Conservation (phyloP, 2,888 invertebrate genomes). For the Nomada ruficornis region DNA sequence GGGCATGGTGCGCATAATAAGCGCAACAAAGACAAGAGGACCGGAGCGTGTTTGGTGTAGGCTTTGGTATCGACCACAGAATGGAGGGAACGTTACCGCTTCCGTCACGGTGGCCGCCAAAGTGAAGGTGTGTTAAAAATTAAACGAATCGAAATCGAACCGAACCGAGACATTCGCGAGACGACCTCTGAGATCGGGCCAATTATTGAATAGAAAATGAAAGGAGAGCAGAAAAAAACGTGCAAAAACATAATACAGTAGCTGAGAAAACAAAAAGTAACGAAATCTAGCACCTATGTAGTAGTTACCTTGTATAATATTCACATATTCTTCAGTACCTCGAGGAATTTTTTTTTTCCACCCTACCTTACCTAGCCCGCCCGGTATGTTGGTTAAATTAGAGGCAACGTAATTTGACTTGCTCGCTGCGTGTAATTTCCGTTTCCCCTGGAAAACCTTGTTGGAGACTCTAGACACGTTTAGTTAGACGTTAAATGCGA, state of each 20-base stretch:
- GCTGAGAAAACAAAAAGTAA: not conserved
- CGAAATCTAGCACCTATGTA: not conserved
- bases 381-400: constrained; percentile 3
- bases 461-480: not conserved
- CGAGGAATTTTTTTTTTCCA: not conserved
- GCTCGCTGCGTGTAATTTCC: not conserved
- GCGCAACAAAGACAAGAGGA: constrained; percentile 94
- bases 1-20: constrained; percentile 91
- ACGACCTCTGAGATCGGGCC: not conserved
- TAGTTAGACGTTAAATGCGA: constrained; percentile 3
- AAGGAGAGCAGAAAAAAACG: not conserved
- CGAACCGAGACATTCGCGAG: constrained; percentile 5
- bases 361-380: not conserved
- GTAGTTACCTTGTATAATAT: constrained; percentile 7
- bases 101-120: constrained; percentile 90
- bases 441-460: not conserved
- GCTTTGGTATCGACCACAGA: constrained; percentile 89
- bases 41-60: constrained; percentile 93
- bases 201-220: not conserved
- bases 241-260: not conserved
- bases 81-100: constrained; percentile 76
- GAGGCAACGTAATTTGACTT: constrained; percentile 8
- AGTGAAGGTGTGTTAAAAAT: constrained; percentile 87
- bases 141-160: not conserved
- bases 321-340: not conserved